Evolutionary conservation across 2,797 vertebrate genomes (phyloP), one percentile per base, ranked within the genome.

Genomic region (Semaprochilodus insignis): DNA sequence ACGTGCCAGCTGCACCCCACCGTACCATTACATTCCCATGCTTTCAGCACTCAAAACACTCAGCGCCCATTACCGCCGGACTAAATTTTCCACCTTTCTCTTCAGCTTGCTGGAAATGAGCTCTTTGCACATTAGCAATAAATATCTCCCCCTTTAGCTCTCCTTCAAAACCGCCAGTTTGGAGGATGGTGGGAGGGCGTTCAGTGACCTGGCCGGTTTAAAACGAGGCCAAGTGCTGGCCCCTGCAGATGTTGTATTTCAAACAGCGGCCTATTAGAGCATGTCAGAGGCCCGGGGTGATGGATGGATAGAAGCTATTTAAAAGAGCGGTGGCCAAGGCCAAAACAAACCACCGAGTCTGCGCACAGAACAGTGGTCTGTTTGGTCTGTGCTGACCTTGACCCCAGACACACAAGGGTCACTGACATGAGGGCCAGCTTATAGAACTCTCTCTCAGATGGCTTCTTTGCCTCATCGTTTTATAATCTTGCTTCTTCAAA

Each of bases 201-300:
- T 77, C 70, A 48, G 69, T 5, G 17, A 16, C 76, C 69, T 19
- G 57, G 44, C 27, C 27, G 63, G 63, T 85, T 78, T 79, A 44
- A 79, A 72, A 78, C 6, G 63, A 77, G 71, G 51, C 66, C 80
- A 60, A 59, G 62, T 55, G 63, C 70, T 17, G 71, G 25, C 79
- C 65, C 71, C 19, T 79, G 75, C 87, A 89, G 85, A 87, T 85
- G 85, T 87, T 87, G 65, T 82, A 81, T 87, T 85, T 85, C 83
- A 87, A 84, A 80, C 83, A 65, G 72, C 40, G 67, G 51, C 34
- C 76, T 81, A 78, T 85, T 87, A 84, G 85, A 86, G 71, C 4
- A 52, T 85, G 83, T 85, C 86, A 79, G 78, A 82, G 78, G 67
- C 52, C 11, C 77, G 31, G 27, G 1, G 21, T 87, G 83, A 87